Conservation (phyloP, 2,888 invertebrate species). For the Caenorhabditis zanzibari region DNA sequence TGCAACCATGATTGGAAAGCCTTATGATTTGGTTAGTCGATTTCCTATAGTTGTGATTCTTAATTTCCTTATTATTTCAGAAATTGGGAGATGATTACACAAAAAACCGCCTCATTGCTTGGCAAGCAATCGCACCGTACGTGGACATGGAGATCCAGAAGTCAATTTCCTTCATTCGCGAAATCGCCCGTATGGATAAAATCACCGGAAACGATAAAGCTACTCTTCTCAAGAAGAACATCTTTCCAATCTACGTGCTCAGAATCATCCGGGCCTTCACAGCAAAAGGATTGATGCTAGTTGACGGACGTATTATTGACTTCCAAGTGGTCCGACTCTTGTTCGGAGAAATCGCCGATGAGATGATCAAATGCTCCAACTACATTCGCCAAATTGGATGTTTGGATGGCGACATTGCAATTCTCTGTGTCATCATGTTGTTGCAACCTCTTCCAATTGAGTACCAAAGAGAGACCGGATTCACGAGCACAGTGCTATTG, state of each 20-base stretch:
- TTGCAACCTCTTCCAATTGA: conserved; percentile 27
- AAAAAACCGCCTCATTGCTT: conserved; percentile 49
- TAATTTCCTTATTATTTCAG: conserved; percentile 7
- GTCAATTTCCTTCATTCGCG: conserved; percentile 55
- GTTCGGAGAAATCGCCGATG: conserved; percentile 46
- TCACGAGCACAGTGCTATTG: background rate
- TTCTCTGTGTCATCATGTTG: conserved; percentile 52
- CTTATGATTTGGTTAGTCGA: conserved; percentile 23
- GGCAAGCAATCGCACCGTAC: conserved; percentile 52
- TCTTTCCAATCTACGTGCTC: conserved; percentile 56
- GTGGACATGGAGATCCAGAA: conserved; percentile 31
- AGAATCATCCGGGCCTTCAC: conserved; percentile 55
- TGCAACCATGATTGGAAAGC: conserved; percentile 21
- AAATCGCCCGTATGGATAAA: conserved; percentile 46
- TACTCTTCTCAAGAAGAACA: conserved; percentile 48
- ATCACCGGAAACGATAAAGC: conserved; percentile 56
- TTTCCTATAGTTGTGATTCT: no score
- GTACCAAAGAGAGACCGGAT: background rate
- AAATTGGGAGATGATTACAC: background rate
- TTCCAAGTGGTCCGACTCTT: conserved; percentile 27
- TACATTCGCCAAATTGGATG: conserved; percentile 17
- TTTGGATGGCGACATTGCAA: conserved; percentile 52
- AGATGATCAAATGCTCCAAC: conserved; percentile 38
- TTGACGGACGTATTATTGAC: conserved; percentile 40
- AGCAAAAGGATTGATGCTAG: conserved; percentile 49